Percentiles rank a stretch among this genome's conserved stretches.
phyloP scores from a whole-genome alignment of 2,888 invertebrate genomes.

The Callinectes sapidus region DNA sequence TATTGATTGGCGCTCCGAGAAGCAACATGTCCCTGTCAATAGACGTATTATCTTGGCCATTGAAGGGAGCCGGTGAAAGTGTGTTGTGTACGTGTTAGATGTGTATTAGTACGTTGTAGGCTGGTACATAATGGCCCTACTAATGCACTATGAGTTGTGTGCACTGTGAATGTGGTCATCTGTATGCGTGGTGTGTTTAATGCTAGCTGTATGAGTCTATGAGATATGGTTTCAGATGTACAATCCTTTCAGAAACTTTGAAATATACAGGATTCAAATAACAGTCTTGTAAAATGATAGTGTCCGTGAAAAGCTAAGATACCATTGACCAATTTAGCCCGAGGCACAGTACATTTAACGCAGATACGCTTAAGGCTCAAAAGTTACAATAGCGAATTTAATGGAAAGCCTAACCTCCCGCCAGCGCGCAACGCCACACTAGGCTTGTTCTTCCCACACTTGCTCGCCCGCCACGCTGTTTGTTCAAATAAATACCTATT shows the following conservation, averaged over 20 bases:
- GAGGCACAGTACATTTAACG: background rate
- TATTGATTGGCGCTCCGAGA: background rate
- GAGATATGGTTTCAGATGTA: background rate
- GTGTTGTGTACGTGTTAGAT: background rate
- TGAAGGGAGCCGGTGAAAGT: constrained; percentile 8
- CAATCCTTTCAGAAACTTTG: background rate
- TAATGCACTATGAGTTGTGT: background rate
- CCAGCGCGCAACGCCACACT: background rate
- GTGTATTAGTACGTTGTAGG: background rate
- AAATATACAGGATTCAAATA: background rate
- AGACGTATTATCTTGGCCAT: constrained; percentile 23
- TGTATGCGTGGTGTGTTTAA: background rate
- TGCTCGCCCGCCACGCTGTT: background rate
- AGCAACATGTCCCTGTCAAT: constrained; percentile 33
- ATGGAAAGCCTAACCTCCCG: background rate
- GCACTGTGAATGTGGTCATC: background rate
- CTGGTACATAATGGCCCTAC: background rate
- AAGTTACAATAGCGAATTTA: background rate
- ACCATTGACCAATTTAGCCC: background rate
- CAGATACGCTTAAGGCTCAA: background rate
- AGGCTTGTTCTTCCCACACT: background rate
- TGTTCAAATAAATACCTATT: constrained; percentile 7
- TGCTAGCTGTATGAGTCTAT: background rate
- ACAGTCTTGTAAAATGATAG: background rate
- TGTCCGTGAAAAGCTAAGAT: background rate